These are phyloP conservation scores for Sebastes paucispinis DNA, from an alignment of 2,797 vertebrate genomes.

Conservation along the genomic window DNA sequence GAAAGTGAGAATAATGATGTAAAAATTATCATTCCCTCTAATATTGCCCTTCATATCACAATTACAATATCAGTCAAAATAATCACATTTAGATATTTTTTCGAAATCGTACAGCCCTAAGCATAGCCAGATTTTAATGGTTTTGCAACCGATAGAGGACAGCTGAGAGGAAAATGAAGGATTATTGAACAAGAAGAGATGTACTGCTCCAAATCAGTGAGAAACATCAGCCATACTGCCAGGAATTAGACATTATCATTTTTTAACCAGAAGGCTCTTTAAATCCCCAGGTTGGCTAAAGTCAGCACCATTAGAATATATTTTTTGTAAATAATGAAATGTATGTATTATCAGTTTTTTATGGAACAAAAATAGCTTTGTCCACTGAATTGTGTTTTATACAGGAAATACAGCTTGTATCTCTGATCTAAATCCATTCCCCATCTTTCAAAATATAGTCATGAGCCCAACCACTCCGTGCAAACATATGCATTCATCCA, in stretches of 20 bases:
- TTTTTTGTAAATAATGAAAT: not conserved
- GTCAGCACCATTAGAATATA: not conserved
- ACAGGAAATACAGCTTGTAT: not conserved
- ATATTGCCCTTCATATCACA: too few species aligned
- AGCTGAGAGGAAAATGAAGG: not conserved
- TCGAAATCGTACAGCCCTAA: rapidly evolving
- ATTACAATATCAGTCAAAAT: too few species aligned
- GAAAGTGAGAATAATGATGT: too few species aligned
- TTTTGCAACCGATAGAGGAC: not conserved
- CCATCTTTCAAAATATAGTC: not conserved
- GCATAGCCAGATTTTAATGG: rapidly evolving
- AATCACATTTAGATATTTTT: too few species aligned
- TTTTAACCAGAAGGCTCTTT: not conserved
- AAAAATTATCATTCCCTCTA: too few species aligned
- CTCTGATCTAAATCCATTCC: not conserved
- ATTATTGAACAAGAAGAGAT: not conserved
- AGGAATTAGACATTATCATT: not conserved
- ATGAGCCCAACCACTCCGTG: not conserved
- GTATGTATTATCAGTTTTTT: not conserved
- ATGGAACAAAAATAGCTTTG: not conserved
- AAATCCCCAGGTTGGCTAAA: not conserved
- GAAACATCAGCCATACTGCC: not conserved
- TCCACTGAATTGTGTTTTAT: not conserved
- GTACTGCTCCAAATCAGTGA: not conserved
- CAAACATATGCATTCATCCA: not conserved